Percentiles rank a stretch among this genome's conserved stretches.
Conservation (phyloP, 1,140 invertebrate genomes). For the Macrocentrus cingulum region DNA sequence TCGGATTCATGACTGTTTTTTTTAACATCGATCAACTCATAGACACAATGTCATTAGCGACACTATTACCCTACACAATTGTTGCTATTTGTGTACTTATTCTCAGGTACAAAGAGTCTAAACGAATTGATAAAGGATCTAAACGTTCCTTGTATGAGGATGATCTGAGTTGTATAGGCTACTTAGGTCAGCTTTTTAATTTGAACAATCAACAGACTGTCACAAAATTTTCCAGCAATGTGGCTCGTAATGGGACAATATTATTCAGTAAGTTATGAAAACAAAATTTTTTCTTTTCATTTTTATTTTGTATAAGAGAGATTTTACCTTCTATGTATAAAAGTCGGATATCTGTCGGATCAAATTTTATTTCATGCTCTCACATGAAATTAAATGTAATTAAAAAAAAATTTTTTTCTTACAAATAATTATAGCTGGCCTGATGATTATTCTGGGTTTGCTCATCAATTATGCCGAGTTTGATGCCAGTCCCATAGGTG, state of each 20-base stretch:
- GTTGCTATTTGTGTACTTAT: slow-evolving; percentile 87
- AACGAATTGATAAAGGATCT: slow-evolving; percentile 7
- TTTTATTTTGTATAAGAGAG: no score
- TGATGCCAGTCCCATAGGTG: slow-evolving; percentile 29
- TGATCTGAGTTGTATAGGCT: slow-evolving; percentile 34
- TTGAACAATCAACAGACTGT: slow-evolving; percentile 63
- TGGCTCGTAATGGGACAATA: slow-evolving; percentile 63
- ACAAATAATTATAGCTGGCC: slow-evolving; percentile 38
- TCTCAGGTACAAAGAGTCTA: slow-evolving; percentile 57
- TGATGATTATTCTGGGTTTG: slow-evolving; percentile 40
- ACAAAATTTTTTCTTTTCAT: no score
- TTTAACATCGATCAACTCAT: slow-evolving; percentile 88
- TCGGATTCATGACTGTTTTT: slow-evolving; percentile 57
- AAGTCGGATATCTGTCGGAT: no score
- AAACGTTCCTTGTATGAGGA: slow-evolving; percentile 13
- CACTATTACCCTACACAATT: slow-evolving; percentile 87
- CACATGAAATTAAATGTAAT: no score
- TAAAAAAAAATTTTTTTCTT: neutral
- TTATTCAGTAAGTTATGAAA: slow-evolving; percentile 64
- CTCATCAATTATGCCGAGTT: slow-evolving; percentile 36
- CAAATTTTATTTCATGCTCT: no score
- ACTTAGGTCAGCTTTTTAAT: slow-evolving; percentile 60
- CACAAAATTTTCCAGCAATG: slow-evolving; percentile 60
- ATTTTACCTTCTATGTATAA: no score
- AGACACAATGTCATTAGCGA: slow-evolving; percentile 95